These are phyloP conservation scores for Ochropleura plecta DNA, from an alignment of 2,888 invertebrate species.

Conservation along the genomic window DNA sequence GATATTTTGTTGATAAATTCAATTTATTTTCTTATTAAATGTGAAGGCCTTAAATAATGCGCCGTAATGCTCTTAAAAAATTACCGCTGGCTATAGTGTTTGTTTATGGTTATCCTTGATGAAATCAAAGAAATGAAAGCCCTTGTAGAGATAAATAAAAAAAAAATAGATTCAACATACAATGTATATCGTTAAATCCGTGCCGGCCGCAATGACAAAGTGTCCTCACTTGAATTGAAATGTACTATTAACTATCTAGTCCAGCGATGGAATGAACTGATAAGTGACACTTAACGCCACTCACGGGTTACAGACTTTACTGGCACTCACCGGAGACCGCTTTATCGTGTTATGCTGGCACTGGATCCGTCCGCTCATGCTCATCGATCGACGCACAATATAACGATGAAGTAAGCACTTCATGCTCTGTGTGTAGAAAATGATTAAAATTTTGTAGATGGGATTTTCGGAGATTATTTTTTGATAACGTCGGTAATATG, in stretches of 20 bases:
- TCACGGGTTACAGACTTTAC: constrained; percentile 44
- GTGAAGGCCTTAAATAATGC: no score
- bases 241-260: constrained; percentile 6
- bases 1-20: no score
- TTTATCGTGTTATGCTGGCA: constrained; percentile 47
- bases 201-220: no score
- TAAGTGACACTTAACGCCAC: constrained; percentile 40
- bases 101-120: no score
- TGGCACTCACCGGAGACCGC: constrained; percentile 10
- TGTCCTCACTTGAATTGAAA: no score
- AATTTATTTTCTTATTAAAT: no score
- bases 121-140: no score
- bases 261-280: constrained; percentile 24
- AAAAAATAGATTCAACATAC: no score
- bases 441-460: neutral
- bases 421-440: constrained; percentile 14
- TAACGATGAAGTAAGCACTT: neutral
- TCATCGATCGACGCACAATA: constrained; percentile 44
- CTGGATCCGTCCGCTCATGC: constrained; percentile 34
- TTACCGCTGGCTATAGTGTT: no score
- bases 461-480: neutral
- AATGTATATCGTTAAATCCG: no score
- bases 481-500: neutral
- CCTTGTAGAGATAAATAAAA: no score
- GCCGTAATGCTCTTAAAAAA: no score